phyloP scores from a whole-genome alignment of 2,797 vertebrate species.

The Pygocentrus nattereri region DNA sequence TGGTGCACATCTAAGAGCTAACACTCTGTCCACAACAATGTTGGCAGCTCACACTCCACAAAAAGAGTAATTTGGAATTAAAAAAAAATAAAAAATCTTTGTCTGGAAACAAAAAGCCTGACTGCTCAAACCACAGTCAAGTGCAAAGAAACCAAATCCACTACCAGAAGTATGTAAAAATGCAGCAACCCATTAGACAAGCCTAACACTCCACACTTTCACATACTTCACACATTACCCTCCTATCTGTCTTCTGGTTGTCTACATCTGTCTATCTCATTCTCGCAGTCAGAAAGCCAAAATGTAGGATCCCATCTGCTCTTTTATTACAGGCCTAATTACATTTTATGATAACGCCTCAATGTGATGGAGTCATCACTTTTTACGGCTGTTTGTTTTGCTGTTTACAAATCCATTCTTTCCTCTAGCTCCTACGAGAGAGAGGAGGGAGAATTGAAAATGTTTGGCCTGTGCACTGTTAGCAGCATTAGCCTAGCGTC shows the following conservation, averaged over 20 bases:
- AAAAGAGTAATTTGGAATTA: not conserved
- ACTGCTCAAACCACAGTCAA: not conserved
- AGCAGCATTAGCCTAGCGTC: constrained; percentile 31
- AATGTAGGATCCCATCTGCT: constrained; percentile 29
- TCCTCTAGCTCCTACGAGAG: constrained; percentile 2
- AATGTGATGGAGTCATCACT: constrained; percentile 13
- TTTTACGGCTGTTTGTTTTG: constrained; percentile 20
- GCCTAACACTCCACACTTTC: not conserved
- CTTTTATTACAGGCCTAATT: constrained; percentile 36
- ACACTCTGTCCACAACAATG: not conserved
- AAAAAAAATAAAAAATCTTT: not conserved
- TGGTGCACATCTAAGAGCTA: not conserved
- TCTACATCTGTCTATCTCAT: constrained; percentile 8
- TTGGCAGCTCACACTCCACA: not conserved
- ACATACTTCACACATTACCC: not conserved
- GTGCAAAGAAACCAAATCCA: not conserved
- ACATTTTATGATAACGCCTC: constrained; percentile 17
- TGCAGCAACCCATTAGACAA: not conserved
- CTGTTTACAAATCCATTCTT: constrained; percentile 16
- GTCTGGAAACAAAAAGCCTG: not conserved
- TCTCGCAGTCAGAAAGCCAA: not conserved
- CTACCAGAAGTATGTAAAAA: not conserved
- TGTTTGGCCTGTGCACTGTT: constrained; percentile 18
- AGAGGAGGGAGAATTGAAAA: not conserved
- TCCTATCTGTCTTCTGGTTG: not conserved